Conservation (phyloP, 2,797 vertebrate species). For the Silurus lanzhouensis region DNA sequence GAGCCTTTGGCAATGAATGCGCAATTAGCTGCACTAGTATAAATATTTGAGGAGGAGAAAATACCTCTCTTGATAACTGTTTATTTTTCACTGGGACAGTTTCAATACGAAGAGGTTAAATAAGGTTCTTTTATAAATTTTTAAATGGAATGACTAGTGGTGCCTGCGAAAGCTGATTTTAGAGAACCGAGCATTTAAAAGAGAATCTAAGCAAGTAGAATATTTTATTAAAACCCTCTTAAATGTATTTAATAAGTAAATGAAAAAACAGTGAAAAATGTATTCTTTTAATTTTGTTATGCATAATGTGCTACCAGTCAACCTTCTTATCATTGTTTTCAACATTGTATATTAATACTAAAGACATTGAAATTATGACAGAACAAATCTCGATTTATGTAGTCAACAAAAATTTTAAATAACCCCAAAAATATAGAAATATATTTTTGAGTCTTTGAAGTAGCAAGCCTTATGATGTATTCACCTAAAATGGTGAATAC, state of each 20-base stretch:
- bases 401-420: too few species aligned
- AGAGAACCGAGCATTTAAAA: conserved; percentile 6
- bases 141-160: conserved; percentile 51
- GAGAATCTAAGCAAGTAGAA: background rate
- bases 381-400: too few species aligned
- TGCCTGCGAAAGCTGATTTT: conserved; percentile 50
- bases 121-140: conserved; percentile 60
- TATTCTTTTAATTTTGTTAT: background rate
- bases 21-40: conserved; percentile 52
- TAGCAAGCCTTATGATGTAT: too few species aligned
- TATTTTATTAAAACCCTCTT: background rate
- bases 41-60: conserved; percentile 59
- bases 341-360: too few species aligned
- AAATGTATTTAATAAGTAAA: background rate
- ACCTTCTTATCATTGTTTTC: too few species aligned
- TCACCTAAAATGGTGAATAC: too few species aligned
- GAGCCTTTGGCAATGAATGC: conserved; percentile 50
- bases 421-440: too few species aligned
- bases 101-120: conserved; percentile 37
- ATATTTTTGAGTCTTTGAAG: too few species aligned
- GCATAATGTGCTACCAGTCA: background rate
- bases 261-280: background rate
- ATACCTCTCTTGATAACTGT: conserved; percentile 42
- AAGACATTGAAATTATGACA: too few species aligned
- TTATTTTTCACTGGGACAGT: conserved; percentile 29